phyloP scores from a whole-genome alignment of 2,113 vertebrate species.

The Oryzias curvinotus region DNA sequence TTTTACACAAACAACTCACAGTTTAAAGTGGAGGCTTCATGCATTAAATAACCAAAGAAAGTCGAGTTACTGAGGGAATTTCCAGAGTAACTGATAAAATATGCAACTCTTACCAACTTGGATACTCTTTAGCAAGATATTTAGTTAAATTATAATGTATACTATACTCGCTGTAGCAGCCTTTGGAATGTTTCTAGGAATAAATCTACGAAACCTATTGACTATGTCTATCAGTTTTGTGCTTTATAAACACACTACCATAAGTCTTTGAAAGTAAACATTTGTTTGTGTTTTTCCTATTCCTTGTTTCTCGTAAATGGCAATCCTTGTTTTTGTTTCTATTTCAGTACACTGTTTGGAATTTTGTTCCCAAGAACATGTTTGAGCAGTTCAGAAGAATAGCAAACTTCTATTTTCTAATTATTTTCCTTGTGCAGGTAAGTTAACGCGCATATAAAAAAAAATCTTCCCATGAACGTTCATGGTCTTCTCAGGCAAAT shows the following conservation, averaged over 20 bases:
- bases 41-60: too few species aligned
- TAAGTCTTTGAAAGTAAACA: background rate
- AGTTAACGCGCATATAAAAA: slow-evolving; percentile 21
- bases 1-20: too few species aligned
- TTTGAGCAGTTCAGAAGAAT: slow-evolving; percentile 99
- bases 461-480: background rate
- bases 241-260: too few species aligned
- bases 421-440: slow-evolving; percentile 99
- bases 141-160: too few species aligned
- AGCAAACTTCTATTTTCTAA: slow-evolving; percentile 99
- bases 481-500: background rate
- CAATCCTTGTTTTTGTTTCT: background rate
- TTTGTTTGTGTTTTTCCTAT: background rate
- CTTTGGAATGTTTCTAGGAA: too few species aligned
- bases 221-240: background rate
- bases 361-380: slow-evolving; percentile 98
- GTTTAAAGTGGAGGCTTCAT: too few species aligned
- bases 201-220: too few species aligned
- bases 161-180: too few species aligned
- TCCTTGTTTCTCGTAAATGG: background rate
- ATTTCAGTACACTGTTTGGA: slow-evolving; percentile 94
- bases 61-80: too few species aligned
- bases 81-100: too few species aligned
- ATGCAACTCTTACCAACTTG: too few species aligned
- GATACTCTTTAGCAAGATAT: too few species aligned